These are phyloP conservation scores for Nephila pilipes DNA, from an alignment of 1,140 invertebrate species.

Conservation along the genomic window DNA sequence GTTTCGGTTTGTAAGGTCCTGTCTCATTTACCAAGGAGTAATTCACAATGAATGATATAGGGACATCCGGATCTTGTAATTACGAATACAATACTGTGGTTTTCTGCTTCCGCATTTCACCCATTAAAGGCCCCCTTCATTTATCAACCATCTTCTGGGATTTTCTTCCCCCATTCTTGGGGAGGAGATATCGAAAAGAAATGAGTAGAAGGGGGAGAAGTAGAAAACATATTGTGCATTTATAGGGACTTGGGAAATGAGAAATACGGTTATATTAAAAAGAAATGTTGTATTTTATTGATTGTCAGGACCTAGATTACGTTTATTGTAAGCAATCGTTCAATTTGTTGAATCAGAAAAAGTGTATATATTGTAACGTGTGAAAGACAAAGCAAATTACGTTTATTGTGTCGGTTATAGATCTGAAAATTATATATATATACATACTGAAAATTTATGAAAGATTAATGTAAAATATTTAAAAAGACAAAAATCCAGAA, in stretches of 20 bases:
- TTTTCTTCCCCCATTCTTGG: not conserved
- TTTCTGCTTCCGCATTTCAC: not conserved
- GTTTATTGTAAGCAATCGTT: not conserved
- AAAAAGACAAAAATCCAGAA: too few relatives aligned
- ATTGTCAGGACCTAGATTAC: constrained; percentile 17
- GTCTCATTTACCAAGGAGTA: not conserved
- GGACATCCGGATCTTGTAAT: not conserved
- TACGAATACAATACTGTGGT: not conserved
- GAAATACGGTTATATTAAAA: constrained; percentile 53
- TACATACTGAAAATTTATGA: too few relatives aligned
- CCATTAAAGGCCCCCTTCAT: constrained; percentile 41
- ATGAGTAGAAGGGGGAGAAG: not conserved
- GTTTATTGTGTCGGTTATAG: too few relatives aligned
- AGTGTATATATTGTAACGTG: not conserved
- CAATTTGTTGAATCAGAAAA: constrained; percentile 22
- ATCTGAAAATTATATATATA: too few relatives aligned
- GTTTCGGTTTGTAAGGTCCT: not conserved
- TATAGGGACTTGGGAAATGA: not conserved
- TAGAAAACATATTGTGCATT: not conserved
- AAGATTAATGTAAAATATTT: too few relatives aligned
- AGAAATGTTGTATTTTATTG: constrained; percentile 48
- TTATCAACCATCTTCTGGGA: constrained; percentile 26
- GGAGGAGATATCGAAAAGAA: not conserved
- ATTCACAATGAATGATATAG: not conserved
- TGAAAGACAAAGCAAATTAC: too few relatives aligned